Percentiles rank a stretch among this genome's conserved stretches.
These are phyloP conservation scores for Calonectris borealis DNA, from an alignment of 2,113 vertebrate species.

Conservation along the genomic window DNA sequence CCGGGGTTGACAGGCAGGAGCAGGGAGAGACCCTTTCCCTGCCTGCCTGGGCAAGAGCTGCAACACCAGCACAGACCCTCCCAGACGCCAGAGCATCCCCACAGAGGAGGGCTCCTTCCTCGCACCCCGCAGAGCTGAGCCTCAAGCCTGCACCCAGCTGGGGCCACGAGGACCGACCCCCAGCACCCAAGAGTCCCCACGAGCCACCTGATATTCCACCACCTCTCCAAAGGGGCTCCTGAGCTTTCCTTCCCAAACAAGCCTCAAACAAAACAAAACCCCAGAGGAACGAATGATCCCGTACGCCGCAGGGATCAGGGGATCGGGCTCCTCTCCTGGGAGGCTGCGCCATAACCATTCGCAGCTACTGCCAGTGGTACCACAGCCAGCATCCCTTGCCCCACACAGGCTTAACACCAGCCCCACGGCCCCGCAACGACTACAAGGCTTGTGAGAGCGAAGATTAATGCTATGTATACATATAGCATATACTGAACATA, in stretches of 20 bases:
- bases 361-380: neutral
- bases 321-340: rapidly evolving
- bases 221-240: neutral
- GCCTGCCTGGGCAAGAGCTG: neutral
- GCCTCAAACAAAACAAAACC: neutral
- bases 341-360: neutral
- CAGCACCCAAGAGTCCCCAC: neutral
- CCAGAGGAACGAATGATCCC: rapidly evolving
- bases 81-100: neutral
- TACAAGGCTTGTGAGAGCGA: neutral
- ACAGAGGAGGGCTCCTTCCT: rapidly evolving
- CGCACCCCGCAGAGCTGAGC: rapidly evolving
- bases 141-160: neutral
- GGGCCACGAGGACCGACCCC: rapidly evolving
- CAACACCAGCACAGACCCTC: neutral
- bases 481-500: neutral
- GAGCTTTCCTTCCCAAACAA: neutral
- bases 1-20: neutral
- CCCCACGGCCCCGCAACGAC: neutral
- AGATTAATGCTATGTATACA: neutral
- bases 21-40: neutral
- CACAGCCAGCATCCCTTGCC: neutral
- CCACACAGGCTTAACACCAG: neutral
- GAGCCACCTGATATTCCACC: rapidly evolving
- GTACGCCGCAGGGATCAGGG: rapidly evolving